Base-by-base conservation (phyloP, 1,140 invertebrate genomes). In the Copidosoma floridanum region DNA sequence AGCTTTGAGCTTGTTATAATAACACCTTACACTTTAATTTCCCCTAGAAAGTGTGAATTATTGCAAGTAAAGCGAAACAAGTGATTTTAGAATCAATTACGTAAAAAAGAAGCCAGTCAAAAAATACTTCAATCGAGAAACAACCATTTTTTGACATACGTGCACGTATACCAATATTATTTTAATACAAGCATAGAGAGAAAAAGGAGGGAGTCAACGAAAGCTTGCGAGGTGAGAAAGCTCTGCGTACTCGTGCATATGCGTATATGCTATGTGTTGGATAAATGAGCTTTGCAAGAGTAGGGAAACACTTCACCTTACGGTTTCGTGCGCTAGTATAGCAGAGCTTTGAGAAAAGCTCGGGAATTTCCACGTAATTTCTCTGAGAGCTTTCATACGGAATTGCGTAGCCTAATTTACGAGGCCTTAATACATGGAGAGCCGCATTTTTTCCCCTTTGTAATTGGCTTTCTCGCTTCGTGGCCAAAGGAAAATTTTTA, bases 351-450 rank as follows among this genome's bases (percentile, higher is more conserved):
- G 40, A 57, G 47, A 63, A 56, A 57, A 57, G 46, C 47, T 63
- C 26, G 40, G 29, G 55, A 63, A 63, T 57, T 57, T 40, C 41
- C 57, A 53, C 48, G 57, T 60, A 60, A 60, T 60, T 60, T 60
- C 48, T 60, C 50, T 53, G 46, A 60, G 50, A 60, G 57, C 57
- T 47, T 60, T 53, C 57, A 60, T 60, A 53, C 50, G 40, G 12
- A 60, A 60, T 60, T 50, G 47, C 50, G 50, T 47, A 60, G 43
- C 41, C 57, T 50, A 53, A 60, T 60, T 60, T 53, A 16, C 48
- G 14, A 29, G 46, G 8, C 21, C 11, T n/a, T n/a, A n/a, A n/a
- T n/a, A n/a, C 35, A 32, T 23, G 10, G 24, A 27, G 20, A 12
- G 46, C 3, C 5, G 43, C 18, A 21, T 14, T 23, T 23, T 48